Evolutionary conservation across 1,140 invertebrate species (phyloP).

Genomic region (Octopus sinensis): DNA sequence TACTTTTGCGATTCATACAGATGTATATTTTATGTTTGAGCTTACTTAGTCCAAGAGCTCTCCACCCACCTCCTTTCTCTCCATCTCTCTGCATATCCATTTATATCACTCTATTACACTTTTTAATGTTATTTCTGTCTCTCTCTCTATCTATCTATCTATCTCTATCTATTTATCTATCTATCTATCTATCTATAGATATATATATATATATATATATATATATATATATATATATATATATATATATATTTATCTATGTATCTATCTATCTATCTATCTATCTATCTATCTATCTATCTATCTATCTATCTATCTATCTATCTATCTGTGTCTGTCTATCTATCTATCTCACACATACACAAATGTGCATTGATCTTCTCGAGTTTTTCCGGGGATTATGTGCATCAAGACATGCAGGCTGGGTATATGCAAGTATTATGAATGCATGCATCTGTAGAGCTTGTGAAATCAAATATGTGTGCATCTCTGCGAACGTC

Average conservation of each 20-base stretch:
- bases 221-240: neutral
- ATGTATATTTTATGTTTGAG: neutral
- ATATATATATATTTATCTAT: neutral
- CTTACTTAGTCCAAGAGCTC: neutral
- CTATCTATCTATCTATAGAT: neutral
- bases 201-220: conserved; percentile 5
- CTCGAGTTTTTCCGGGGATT: no score
- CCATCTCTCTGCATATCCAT: neutral
- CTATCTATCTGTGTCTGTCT: no score
- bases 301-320: neutral
- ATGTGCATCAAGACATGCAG: no score
- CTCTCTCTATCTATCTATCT: neutral
- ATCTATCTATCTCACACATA: neutral
- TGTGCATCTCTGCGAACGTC: no score
- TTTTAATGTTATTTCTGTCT: neutral
- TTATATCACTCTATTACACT: no score
- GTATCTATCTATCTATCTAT: neutral
- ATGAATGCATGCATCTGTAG: no score
- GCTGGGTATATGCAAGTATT: no score
- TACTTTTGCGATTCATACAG: neutral
- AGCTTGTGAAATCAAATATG: no score
- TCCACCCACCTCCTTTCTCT: neutral
- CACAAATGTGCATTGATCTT: no score
- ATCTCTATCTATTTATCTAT: neutral
- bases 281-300: neutral